These are phyloP conservation scores for Conus canariensis DNA, from an alignment of 2,888 invertebrate genomes.

Conservation along the genomic window DNA sequence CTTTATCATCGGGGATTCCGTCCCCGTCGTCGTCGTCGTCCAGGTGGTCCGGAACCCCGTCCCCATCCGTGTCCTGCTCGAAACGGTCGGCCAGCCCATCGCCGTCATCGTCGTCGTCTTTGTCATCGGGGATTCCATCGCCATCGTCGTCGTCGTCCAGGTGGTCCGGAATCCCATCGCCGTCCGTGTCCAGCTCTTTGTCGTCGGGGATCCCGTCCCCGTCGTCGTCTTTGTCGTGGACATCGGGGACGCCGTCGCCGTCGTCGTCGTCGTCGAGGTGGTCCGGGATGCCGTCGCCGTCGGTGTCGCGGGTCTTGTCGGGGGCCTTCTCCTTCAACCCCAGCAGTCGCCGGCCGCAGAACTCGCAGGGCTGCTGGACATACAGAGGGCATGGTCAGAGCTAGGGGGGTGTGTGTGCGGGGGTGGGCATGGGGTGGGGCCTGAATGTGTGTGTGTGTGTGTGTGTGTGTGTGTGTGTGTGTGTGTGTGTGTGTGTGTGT, in stretches of 20 bases:
- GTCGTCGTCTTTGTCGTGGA: constrained; percentile 62
- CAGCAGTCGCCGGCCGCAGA: constrained; percentile 65
- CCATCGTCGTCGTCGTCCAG: constrained; percentile 64
- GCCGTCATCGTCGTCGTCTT: constrained; percentile 63
- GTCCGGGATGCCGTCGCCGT: constrained; percentile 68
- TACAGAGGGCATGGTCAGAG: constrained; percentile 49
- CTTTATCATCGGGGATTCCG: constrained; percentile 61
- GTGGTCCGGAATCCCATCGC: constrained; percentile 60
- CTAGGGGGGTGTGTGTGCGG: neutral
- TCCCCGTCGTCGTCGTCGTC: constrained; percentile 58
- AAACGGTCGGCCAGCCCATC: constrained; percentile 58
- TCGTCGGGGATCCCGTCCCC: constrained; percentile 74
- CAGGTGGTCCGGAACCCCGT: constrained; percentile 68
- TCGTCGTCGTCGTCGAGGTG: constrained; percentile 65
- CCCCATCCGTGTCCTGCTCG: constrained; percentile 65
- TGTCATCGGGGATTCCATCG: constrained; percentile 73
- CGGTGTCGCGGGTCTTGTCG: constrained; percentile 55
- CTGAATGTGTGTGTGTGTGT: neutral
- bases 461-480: neutral
- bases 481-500: too few species aligned
- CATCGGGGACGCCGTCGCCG: constrained; percentile 64
- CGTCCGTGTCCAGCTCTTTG: constrained; percentile 62
- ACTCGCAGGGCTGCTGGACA: constrained; percentile 64
- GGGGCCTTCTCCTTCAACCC: constrained; percentile 48
- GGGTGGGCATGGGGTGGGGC: neutral